Base-by-base conservation (phyloP, 2,888 invertebrate species). In the Notocelia uddmanniana region DNA sequence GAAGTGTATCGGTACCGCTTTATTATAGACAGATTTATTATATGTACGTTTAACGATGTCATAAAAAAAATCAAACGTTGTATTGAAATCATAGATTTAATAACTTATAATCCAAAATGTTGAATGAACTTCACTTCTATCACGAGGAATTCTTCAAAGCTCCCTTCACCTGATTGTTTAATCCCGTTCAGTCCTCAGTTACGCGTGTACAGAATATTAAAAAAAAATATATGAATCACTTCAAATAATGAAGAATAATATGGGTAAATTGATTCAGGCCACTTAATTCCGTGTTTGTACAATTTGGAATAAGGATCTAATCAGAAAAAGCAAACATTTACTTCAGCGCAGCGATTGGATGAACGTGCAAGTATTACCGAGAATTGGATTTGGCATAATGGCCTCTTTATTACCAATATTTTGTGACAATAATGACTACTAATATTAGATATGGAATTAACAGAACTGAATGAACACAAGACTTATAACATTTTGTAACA, bases 301-400 rank as follows among this genome's bases (percentile, higher is more conserved):
- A 70, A 74, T 78, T 81, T 75, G 78, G 76, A 77, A 76, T 78
- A 78, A 79, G 79, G 77, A 79, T 81, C 80, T 82, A 85, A 86
- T 88, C 85, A 84, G 76, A 73, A 78, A 77, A 74, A 71, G 80
- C 75, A 85, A 85, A 86, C 81, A 87, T 76, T 78, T 74, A 75
- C 76, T 76, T 69, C 75, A 78, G 79, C 81, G 15, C 34, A 59
- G 58, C 64, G 77, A 78, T 79, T 79, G 75, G 68, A 59, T 19
- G 66, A 74, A 76, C 74, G 77, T 79, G 76, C 76, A 79, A 76
- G 73, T 76, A 73, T 74, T 77, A 76, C 74, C 63, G 74, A 75
- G 74, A 73, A 67, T 71, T 68, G 55, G 60, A 72, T 68, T 57
- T 23, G 62, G 55, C 37, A 62, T 72, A 68, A 68, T 59, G 58